phyloP scores from a whole-genome alignment of 2,888 invertebrate species.

The Biston stratarius region DNA sequence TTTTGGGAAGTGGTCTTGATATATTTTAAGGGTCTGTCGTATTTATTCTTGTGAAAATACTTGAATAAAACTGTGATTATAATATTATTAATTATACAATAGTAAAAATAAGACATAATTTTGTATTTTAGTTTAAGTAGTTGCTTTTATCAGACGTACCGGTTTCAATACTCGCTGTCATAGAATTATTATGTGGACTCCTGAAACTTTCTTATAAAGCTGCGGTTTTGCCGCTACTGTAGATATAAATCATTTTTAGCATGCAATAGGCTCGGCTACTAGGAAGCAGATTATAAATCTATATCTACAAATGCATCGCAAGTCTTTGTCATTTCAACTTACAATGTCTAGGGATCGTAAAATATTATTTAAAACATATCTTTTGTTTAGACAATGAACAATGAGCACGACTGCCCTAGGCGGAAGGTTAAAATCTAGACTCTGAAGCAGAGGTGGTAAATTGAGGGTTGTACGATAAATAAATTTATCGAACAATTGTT shows the following conservation, averaged over 20 bases:
- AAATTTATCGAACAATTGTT: background rate
- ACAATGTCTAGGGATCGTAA: conserved; percentile 51
- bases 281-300: conserved; percentile 34
- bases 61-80: too few species aligned
- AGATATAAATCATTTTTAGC: conserved; percentile 27
- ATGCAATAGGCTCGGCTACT: conserved; percentile 22
- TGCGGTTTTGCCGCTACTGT: conserved; percentile 14
- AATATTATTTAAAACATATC: conserved; percentile 62
- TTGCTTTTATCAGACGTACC: background rate
- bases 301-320: conserved; percentile 32
- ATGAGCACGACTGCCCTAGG: conserved; percentile 71
- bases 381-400: conserved; percentile 73
- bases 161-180: background rate
- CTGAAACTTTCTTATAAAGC: background rate
- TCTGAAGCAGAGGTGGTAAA: conserved; percentile 30
- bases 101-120: too few species aligned
- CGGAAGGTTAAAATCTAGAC: conserved; percentile 57
- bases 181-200: background rate
- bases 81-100: too few species aligned
- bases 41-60: too few species aligned
- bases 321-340: conserved; percentile 50
- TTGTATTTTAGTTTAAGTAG: too few species aligned
- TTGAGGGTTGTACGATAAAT: background rate
- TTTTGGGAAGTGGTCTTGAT: too few species aligned
- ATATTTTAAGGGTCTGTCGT: too few species aligned